Base-by-base conservation (phyloP, 2,888 invertebrate species). In the Phyllotreta cruciferae region DNA sequence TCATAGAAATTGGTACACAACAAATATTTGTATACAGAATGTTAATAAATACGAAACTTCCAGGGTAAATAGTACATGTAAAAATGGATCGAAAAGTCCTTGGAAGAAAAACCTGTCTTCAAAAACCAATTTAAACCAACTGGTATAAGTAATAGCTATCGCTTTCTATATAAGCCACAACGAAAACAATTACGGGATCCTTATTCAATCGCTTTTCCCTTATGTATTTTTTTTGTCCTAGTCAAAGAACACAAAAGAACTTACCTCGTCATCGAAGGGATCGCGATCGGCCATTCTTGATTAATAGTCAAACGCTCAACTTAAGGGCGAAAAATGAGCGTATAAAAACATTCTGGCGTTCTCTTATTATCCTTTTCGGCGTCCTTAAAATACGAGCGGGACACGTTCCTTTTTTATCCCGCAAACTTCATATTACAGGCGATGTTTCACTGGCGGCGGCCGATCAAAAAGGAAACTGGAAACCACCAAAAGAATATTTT, bases 241-340 rank as follows among this genome's bases (percentile, higher is more conserved):
- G 10, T 9, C 11, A 0, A 42, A 11, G 37, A 36, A 36, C 7
- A 1, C 7, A 7, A 39, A 11, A 39, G 50, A 49, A 61, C 71
- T 70, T 58, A 72, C 71, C 69, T 73, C 73, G 58, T 73, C 73
- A 57, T 73, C 71, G 60, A 71, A 73, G 10, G 70, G 73, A 69
- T 71, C 73, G 67, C 68, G 70, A 60, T 71, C 71, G 34, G 71
- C 70, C 72, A 72, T 73, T 45, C 45, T 49, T 44, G 52, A 47
- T 57, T 37, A 42, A 44, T 38, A 14, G 13, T 35, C 45, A n/a
- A 52, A 45, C 37, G 53, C 50, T 64, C 61, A 64, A 47, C 61
- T 54, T 11, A 45, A 38, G 9, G 39, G 14, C 37, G 14, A 45
- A 42, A 53, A 62, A 53, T 57, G 38, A 35, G 24, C 42, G 11